A percentile compares a stretch with the other conserved stretches of the same genome.
phyloP scores from a whole-genome alignment of 1,140 invertebrate species.

The Cheumatopsyche charites region DNA sequence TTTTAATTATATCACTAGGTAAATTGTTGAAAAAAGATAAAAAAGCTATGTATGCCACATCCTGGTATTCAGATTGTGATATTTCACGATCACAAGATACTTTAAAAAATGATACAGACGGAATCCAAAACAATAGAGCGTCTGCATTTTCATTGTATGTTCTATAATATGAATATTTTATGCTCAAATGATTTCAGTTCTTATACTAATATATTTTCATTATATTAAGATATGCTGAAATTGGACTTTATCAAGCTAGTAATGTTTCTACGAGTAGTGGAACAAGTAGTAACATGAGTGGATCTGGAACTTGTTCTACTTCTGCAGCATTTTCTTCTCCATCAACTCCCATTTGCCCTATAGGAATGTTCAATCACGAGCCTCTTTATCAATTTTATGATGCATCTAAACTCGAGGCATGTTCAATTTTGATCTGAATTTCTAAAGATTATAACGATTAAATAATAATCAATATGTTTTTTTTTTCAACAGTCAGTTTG shows the following conservation, averaged over 20 bases:
- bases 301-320: slow-evolving; percentile 58
- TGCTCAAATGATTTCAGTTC: too few relatives aligned
- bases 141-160: slow-evolving; percentile 45
- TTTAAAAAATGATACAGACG: slow-evolving; percentile 43
- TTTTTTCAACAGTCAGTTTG: slow-evolving; percentile 63
- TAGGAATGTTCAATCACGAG: slow-evolving; percentile 69
- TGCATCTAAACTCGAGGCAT: slow-evolving; percentile 75
- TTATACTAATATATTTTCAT: background rate
- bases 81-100: background rate
- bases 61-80: background rate
- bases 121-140: slow-evolving; percentile 41
- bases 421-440: slow-evolving; percentile 34
- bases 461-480: slow-evolving; percentile 27
- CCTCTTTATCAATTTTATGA: slow-evolving; percentile 92
- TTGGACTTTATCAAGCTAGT: slow-evolving; percentile 66
- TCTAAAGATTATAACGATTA: background rate
- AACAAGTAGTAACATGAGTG: slow-evolving; percentile 54
- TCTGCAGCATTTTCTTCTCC: slow-evolving; percentile 48
- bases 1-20: slow-evolving; percentile 24
- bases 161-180: too few relatives aligned
- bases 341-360: slow-evolving; percentile 51
- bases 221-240: slow-evolving; percentile 66
- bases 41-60: background rate
- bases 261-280: slow-evolving; percentile 62
- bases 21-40: slow-evolving; percentile 1